A percentile compares a stretch with the other conserved stretches of the same genome.
Evolutionary conservation across 2,113 vertebrate species (phyloP).

Genomic region (Galeopterus variegatus): DNA sequence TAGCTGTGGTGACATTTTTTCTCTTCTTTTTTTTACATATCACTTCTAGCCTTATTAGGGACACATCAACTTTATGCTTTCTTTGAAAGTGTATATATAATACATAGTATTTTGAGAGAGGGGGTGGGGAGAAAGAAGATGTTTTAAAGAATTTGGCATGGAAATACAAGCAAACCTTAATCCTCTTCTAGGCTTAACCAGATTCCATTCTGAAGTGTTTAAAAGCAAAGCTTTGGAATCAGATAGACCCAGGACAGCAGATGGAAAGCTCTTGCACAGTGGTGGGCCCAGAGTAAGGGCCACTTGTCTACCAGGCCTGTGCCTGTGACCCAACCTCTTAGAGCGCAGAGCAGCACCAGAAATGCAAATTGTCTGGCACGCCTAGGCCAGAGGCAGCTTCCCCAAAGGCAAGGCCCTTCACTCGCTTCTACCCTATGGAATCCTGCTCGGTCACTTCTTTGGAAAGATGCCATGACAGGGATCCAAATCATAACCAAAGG

Average conservation of each 20-base stretch:
- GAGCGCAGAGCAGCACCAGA: background rate
- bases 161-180: slow-evolving; percentile 49
- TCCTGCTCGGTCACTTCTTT: slow-evolving; percentile 66
- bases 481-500: slow-evolving; percentile 35
- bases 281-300: background rate
- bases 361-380: background rate
- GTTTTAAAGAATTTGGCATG: slow-evolving; percentile 26
- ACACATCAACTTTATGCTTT: background rate
- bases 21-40: background rate
- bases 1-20: background rate
- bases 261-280: background rate
- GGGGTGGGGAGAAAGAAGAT: background rate
- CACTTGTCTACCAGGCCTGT: background rate
- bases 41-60: background rate
- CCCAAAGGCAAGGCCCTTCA: background rate
- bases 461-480: slow-evolving; percentile 41
- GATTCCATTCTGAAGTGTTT: background rate
- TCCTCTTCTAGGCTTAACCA: background rate
- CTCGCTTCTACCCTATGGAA: background rate
- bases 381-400: background rate
- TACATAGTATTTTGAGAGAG: background rate
- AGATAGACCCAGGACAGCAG: background rate
- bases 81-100: background rate
- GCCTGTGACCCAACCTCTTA: background rate
- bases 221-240: background rate